phyloP scores from a whole-genome alignment of 1,140 invertebrate species.

The Drosophila busckii region DNA sequence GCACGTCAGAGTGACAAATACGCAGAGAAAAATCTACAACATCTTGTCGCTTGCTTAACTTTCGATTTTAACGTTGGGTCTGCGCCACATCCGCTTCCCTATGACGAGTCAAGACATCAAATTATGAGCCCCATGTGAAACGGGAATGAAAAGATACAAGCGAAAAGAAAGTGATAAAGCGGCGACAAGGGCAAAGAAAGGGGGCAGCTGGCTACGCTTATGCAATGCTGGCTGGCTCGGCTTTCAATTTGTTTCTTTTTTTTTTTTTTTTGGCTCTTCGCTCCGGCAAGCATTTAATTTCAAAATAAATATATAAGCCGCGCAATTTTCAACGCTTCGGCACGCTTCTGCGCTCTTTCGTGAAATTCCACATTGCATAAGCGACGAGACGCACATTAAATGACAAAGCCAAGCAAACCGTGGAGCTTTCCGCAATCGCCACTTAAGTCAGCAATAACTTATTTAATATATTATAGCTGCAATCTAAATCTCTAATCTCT shows the following conservation, averaged over 20 bases:
- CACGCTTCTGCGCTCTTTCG: slow-evolving; percentile 46
- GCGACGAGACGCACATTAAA: slow-evolving; percentile 39
- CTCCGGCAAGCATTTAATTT: slow-evolving; percentile 65
- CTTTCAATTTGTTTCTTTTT: slow-evolving; percentile 27
- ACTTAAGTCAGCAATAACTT: slow-evolving; percentile 27
- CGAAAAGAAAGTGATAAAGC: slow-evolving; percentile 47
- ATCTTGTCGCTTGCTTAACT: slow-evolving; percentile 63
- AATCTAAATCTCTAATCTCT: background rate
- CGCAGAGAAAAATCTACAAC: slow-evolving; percentile 51
- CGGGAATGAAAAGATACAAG: slow-evolving; percentile 37
- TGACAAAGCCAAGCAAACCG: slow-evolving; percentile 32
- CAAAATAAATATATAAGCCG: slow-evolving; percentile 48
- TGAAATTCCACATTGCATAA: slow-evolving; percentile 46
- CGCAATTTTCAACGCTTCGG: slow-evolving; percentile 69
- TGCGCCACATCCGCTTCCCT: slow-evolving; percentile 69
- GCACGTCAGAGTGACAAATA: no score
- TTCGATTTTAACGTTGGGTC: slow-evolving; percentile 67
- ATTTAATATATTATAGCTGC: background rate
- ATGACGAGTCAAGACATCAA: slow-evolving; percentile 57
- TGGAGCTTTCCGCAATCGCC: slow-evolving; percentile 53
- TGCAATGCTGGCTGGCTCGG: slow-evolving; percentile 59
- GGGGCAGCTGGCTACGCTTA: slow-evolving; percentile 33
- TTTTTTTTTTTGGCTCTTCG: slow-evolving; percentile 25
- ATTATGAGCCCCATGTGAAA: slow-evolving; percentile 65
- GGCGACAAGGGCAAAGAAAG: background rate